Evolutionary conservation across 2,797 vertebrate species (phyloP).

Genomic region (Siniperca undulata): DNA sequence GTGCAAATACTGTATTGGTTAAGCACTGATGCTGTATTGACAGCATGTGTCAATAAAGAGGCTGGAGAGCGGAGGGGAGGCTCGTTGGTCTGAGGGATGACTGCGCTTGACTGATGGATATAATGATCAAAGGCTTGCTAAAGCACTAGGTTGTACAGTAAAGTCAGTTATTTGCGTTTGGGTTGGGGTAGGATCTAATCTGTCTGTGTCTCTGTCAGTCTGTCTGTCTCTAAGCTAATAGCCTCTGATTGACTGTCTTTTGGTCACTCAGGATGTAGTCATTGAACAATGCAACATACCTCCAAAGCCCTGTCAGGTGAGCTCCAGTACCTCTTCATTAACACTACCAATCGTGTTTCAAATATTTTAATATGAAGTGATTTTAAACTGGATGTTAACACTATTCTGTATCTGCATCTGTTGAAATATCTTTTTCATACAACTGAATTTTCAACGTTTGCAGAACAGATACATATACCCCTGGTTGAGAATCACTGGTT

Average conservation of each 20-base stretch:
- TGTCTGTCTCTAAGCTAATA: background rate
- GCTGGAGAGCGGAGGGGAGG: slow-evolving; percentile 28
- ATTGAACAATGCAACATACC: background rate
- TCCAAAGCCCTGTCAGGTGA: background rate
- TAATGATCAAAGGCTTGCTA: slow-evolving; percentile 38
- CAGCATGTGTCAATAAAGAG: slow-evolving; percentile 50
- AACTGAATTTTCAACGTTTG: too few relatives aligned
- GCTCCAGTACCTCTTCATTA: background rate
- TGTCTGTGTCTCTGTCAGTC: background rate
- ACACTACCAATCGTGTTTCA: background rate
- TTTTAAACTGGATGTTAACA: too few relatives aligned
- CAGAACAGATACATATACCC: background rate
- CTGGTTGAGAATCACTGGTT: background rate
- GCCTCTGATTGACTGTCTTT: background rate
- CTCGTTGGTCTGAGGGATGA: slow-evolving; percentile 29
- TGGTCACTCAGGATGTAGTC: background rate
- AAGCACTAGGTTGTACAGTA: slow-evolving; percentile 24
- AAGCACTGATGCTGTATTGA: slow-evolving; percentile 68
- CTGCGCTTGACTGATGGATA: slow-evolving; percentile 34
- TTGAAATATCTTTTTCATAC: too few relatives aligned
- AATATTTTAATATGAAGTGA: background rate
- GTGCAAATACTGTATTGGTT: slow-evolving; percentile 62
- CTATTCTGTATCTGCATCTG: too few relatives aligned
- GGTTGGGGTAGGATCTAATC: background rate
- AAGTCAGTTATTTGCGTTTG: slow-evolving; percentile 26